These are phyloP conservation scores for Mareca penelope DNA, from an alignment of 2,797 vertebrate species.

Conservation along the genomic window DNA sequence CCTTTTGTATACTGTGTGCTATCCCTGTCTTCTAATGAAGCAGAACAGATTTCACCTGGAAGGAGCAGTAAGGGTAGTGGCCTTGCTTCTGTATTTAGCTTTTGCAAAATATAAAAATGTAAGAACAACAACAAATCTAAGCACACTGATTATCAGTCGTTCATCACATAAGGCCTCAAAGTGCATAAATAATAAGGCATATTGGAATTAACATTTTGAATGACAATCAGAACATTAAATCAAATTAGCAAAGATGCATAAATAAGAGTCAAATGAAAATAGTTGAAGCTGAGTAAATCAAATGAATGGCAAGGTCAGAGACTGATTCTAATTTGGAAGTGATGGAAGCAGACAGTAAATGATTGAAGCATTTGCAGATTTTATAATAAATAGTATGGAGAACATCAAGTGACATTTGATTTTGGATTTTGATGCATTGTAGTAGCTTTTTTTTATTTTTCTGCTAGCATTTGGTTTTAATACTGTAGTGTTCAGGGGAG, in stretches of 20 bases:
- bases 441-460: neutral
- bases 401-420: neutral
- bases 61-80: neutral
- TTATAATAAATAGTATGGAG: neutral
- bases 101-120: neutral
- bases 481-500: neutral
- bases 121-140: neutral
- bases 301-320: conserved; percentile 47
- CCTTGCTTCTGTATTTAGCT: neutral
- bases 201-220: conserved; percentile 10
- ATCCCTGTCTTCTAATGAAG: neutral
- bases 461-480: neutral
- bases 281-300: conserved; percentile 50
- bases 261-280: conserved; percentile 25
- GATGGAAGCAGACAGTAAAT: conserved; percentile 19
- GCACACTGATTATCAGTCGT: neutral
- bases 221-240: conserved; percentile 42
- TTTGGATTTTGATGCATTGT: conserved; percentile 1
- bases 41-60: neutral
- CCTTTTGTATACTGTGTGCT: neutral
- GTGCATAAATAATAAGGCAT: neutral
- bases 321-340: conserved; percentile 33
- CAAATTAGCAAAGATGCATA: conserved; percentile 38
- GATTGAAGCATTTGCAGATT: conserved; percentile 28
- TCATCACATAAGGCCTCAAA: neutral